phyloP scores from a whole-genome alignment of 2,113 vertebrate genomes.

The Eubucco bourcierii region DNA sequence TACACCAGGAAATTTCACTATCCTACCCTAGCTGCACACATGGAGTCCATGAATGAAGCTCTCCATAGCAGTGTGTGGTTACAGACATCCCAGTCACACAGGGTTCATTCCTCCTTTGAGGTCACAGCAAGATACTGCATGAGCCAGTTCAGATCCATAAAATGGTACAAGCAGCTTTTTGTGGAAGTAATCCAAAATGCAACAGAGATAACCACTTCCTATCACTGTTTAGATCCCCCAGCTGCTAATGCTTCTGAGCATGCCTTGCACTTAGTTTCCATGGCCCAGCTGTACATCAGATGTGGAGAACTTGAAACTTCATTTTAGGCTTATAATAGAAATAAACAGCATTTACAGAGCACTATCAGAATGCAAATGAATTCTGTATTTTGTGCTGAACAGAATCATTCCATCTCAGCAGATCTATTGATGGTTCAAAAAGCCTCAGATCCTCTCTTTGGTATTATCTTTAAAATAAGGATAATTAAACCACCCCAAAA shows the following conservation, averaged over 20 bases:
- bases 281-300: background rate
- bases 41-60: accelerated
- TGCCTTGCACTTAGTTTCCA: background rate
- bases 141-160: background rate
- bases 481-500: background rate
- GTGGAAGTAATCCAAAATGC: background rate
- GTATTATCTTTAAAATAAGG: background rate
- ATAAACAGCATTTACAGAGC: background rate
- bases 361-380: background rate
- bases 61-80: background rate
- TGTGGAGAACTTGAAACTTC: background rate
- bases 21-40: background rate
- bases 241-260: background rate
- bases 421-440: background rate
- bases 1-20: background rate
- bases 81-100: background rate
- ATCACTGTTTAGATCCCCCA: background rate
- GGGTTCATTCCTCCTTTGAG: background rate
- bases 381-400: background rate
- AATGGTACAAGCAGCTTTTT: background rate
- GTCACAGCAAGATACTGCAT: background rate
- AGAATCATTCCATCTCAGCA: background rate
- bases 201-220: background rate
- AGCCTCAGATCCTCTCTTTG: background rate
- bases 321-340: background rate